These are phyloP conservation scores for Melitaea cinxia DNA, from an alignment of 1,140 invertebrate species.

Conservation along the genomic window DNA sequence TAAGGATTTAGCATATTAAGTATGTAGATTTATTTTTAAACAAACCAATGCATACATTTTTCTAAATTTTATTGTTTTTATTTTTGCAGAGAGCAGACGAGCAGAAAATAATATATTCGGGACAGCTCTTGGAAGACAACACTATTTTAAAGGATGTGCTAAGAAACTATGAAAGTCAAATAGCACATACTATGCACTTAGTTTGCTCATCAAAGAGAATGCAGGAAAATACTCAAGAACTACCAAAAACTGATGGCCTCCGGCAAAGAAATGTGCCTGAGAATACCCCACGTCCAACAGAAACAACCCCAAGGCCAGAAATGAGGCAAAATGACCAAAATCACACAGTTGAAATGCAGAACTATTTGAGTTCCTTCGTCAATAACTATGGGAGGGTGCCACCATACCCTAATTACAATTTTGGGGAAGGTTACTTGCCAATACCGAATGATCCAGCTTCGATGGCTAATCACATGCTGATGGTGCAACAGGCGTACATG, in stretches of 20 bases:
- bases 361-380: slow-evolving; percentile 65
- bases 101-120: slow-evolving; percentile 95
- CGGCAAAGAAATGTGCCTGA: slow-evolving; percentile 63
- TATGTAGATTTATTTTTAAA: too few relatives aligned
- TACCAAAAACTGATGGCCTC: slow-evolving; percentile 53
- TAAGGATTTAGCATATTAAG: too few relatives aligned
- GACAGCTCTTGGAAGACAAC: slow-evolving; percentile 91
- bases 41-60: too few relatives aligned
- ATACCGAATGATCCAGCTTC: slow-evolving; percentile 57
- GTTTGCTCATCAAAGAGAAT: slow-evolving; percentile 85
- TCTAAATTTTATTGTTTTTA: not conserved
- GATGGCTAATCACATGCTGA: slow-evolving; percentile 82
- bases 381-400: slow-evolving; percentile 74
- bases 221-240: slow-evolving; percentile 45
- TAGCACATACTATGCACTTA: slow-evolving; percentile 90
- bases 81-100: slow-evolving; percentile 86
- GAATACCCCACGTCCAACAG: slow-evolving; percentile 23
- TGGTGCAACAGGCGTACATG: slow-evolving; percentile 92
- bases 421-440: slow-evolving; percentile 60
- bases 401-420: slow-evolving; percentile 66
- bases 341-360: slow-evolving; percentile 75
- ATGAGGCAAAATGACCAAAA: slow-evolving; percentile 74
- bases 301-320: slow-evolving; percentile 52
- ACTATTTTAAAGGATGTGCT: slow-evolving; percentile 90
- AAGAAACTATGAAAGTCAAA: slow-evolving; percentile 87